Percentiles rank a stretch among this genome's conserved stretches.
Conservation (phyloP, 1,140 invertebrate genomes). For the Samia ricini region DNA sequence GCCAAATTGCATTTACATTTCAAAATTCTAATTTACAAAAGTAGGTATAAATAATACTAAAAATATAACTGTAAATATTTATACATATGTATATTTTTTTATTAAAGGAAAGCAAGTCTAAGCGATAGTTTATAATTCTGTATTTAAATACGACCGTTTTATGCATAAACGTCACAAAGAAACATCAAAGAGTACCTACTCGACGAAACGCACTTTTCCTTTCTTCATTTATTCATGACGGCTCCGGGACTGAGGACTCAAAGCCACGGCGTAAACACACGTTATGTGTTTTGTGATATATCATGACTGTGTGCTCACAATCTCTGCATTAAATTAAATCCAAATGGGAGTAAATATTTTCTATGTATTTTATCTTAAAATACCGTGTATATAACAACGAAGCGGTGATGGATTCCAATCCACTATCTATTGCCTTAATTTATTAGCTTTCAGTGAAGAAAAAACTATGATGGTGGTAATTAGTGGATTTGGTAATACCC, state of each 20-base stretch:
- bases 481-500: too few relatives aligned
- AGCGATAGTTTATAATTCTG: conserved; percentile 9
- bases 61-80: not conserved
- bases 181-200: conserved; percentile 22
- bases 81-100: too few relatives aligned
- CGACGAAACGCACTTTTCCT: conserved; percentile 19
- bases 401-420: too few relatives aligned
- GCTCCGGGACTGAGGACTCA: conserved; percentile 6
- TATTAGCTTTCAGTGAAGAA: too few relatives aligned
- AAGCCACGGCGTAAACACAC: conserved; percentile 14
- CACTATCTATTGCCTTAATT: too few relatives aligned
- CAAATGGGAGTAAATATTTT: not conserved
- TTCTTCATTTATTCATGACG: conserved; percentile 27
- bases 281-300: conserved; percentile 5
- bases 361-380: not conserved
- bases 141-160: conserved; percentile 19
- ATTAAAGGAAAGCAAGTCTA: not conserved
- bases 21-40: too few relatives aligned
- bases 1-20: too few relatives aligned
- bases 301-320: not conserved
- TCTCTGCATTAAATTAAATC: not conserved
- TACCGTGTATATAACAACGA: not conserved
- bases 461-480: too few relatives aligned
- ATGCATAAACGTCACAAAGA: conserved; percentile 11
- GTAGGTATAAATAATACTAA: not conserved